Base-by-base conservation (phyloP, 2,888 invertebrate genomes). In the Drosophila sordidapex region DNA sequence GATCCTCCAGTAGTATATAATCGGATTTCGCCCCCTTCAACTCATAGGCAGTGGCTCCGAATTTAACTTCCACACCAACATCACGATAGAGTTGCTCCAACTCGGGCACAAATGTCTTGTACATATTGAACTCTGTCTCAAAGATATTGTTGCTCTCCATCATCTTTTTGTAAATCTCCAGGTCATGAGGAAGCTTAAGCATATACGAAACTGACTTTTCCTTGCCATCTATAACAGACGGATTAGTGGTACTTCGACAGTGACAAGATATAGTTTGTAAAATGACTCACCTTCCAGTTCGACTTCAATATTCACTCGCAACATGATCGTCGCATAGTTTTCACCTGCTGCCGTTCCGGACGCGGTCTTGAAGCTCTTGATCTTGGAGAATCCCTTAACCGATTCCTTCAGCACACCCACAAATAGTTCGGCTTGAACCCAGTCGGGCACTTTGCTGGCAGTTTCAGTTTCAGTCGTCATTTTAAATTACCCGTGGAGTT, bases 241-340 rank as follows among this genome's bases (percentile, higher is more conserved):
- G 13, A n/a, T 35, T 3, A 11, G 4, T 0, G 29, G 7, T 13
- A 5, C 31, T 1, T 29, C 0, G 7, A 4, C 6, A 4, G 0
- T 38, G 0, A 29, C 36, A 33, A 33, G 27, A 10, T 15, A 29
- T 21, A 18, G 3, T 27, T 2, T 7, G 2, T 10, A 11, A 35
- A 21, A 2, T 29, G 13, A 33, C 8, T 43, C 56, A 92, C 92
- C 83, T 29, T 82, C 58, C 10, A 91, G 56, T 48, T 90, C 85
- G 6, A 90, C 61, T 10, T 84, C 86, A 4, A 92, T 79, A 11
- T 74, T 60, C 1, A 89, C 29, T 7, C 92, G 82, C 31, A 91
- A 53, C 88, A 92, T 90, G 4, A 89, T 59, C 0, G 92, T 91
- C 33, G 89, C 82, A 74, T 90, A 92, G 63, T 92, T 92, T 67